Percentiles rank a stretch among this genome's conserved stretches.
Evolutionary conservation across 2,888 invertebrate genomes (phyloP).

Genomic region (Chrysotoxum bicinctum): DNA sequence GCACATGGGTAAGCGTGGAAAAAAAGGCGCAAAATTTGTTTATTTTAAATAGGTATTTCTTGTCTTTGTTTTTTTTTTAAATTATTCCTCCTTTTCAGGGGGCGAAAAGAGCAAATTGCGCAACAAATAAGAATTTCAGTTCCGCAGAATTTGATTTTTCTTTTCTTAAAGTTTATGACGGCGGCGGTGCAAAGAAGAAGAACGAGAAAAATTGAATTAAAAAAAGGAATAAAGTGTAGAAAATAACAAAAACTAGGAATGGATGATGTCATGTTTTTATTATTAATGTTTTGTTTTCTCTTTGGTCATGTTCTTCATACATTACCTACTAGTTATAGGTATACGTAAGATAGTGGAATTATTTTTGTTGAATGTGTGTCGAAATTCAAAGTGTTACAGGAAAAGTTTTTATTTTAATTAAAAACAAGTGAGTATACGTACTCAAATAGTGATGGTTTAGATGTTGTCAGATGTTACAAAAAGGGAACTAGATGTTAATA

Average conservation of each 20-base stretch:
- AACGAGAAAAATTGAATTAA: slow-evolving; percentile 3
- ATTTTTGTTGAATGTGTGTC: slow-evolving; percentile 33
- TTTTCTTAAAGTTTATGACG: slow-evolving; percentile 24
- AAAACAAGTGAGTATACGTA: background rate
- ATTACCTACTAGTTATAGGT: background rate
- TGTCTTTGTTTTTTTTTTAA: background rate
- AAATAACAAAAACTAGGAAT: slow-evolving; percentile 31
- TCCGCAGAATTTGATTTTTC: slow-evolving; percentile 28
- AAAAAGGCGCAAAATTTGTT: slow-evolving; percentile 67
- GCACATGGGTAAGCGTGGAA: slow-evolving; percentile 5
- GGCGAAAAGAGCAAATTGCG: slow-evolving; percentile 24
- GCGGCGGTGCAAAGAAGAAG: background rate
- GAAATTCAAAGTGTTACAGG: background rate
- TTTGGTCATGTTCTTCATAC: slow-evolving; percentile 33
- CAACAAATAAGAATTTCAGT: slow-evolving; percentile 46
- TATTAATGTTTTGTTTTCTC: slow-evolving; percentile 39
- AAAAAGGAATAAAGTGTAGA: background rate
- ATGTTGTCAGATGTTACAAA: background rate
- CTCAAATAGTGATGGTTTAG: background rate
- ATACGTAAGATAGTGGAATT: slow-evolving; percentile 28
- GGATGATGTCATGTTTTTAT: slow-evolving; percentile 66
- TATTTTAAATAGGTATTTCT: slow-evolving; percentile 38
- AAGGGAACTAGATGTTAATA: too few species aligned
- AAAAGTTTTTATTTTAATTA: slow-evolving; percentile 50
- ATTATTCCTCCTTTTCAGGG: slow-evolving; percentile 1